phyloP scores from a whole-genome alignment of 2,797 vertebrate genomes.

The Paedocypris micromegethes region DNA sequence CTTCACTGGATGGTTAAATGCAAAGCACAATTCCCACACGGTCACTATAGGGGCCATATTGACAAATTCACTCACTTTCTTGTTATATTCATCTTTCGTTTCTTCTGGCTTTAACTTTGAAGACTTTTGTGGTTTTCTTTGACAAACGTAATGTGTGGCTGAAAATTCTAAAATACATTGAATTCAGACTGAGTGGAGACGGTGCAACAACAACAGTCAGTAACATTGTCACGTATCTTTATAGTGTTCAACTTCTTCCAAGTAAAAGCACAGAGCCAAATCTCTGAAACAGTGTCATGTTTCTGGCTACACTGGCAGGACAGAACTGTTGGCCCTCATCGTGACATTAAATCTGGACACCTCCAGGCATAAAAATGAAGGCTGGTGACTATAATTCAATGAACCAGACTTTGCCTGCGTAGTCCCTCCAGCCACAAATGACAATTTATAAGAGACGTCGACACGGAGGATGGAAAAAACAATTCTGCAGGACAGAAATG shows the following conservation, averaged over 20 bases:
- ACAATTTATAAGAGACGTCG: slow-evolving; percentile 35
- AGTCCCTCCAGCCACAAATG: slow-evolving; percentile 19
- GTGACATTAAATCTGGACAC: slow-evolving; percentile 25
- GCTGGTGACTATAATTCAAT: slow-evolving; percentile 44
- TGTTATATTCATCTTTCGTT: no score
- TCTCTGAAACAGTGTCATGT: slow-evolving; percentile 7
- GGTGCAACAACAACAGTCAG: neutral
- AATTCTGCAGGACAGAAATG: slow-evolving; percentile 24
- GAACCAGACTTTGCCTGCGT: slow-evolving; percentile 23
- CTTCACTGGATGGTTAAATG: no score
- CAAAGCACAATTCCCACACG: no score
- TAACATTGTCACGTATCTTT: slow-evolving; percentile 1
- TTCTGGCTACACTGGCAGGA: slow-evolving; percentile 11
- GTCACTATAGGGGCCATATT: no score
- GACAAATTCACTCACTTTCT: no score
- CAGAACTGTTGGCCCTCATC: slow-evolving; percentile 27
- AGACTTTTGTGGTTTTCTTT: no score
- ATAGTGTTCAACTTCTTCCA: slow-evolving; percentile 5
- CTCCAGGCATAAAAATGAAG: slow-evolving; percentile 36
- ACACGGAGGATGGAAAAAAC: slow-evolving; percentile 22
- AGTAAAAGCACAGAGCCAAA: slow-evolving; percentile 10
- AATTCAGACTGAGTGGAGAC: neutral
- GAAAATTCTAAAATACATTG: no score
- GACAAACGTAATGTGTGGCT: no score
- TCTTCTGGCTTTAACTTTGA: no score